Evolutionary conservation across 2,113 vertebrate genomes (phyloP), one percentile per base, ranked within the genome.

Genomic region (Oncorhynchus kisutch): DNA sequence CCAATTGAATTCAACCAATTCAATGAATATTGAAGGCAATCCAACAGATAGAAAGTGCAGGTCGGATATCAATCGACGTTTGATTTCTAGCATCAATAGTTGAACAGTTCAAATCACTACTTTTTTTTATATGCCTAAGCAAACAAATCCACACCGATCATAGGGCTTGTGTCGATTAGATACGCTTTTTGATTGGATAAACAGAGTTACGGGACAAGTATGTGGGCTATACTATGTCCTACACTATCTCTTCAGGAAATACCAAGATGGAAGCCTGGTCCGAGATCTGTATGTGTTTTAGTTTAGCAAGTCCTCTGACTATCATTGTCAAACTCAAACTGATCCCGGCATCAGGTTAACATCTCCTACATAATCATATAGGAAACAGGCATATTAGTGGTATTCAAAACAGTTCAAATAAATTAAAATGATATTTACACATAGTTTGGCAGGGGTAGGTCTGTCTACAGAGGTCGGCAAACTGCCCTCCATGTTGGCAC

Each of bases 361-460:
- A 64, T 78, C 54, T 75, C 64, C 27, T 65, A 65, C 67, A 48
- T 48, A 34, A 39, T 34, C 24, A 48, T 48, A 48, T 70, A 24
- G 72, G 79, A 82, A 79, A 87, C 85, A 80, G 75, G 72, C 70
- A 62, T 51, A 76, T 71, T 81, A 78, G 57, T 81, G 39, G 29
- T 22, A 60, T 72, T 77, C 27, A 68, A 72, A 51, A 29, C 66
- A 49, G 74, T 73, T 69, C 13, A 49, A 73, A 73, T 69, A 70
- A 78, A 83, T 77, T 81, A 83, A 84, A 83, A 75, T 74, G 57
- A 24, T 68, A 71, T 83, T 22, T 84, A 85, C 76, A 88, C 31
- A 69, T 71, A 29, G 71, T 65, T 79, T 78, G 78, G 67, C 72
- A 0, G 65, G 49, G 51, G 70, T 60, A 27, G 34, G 39, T 22